Conservation (phyloP, 2,888 invertebrate genomes). For the Agrotis ipsilon region DNA sequence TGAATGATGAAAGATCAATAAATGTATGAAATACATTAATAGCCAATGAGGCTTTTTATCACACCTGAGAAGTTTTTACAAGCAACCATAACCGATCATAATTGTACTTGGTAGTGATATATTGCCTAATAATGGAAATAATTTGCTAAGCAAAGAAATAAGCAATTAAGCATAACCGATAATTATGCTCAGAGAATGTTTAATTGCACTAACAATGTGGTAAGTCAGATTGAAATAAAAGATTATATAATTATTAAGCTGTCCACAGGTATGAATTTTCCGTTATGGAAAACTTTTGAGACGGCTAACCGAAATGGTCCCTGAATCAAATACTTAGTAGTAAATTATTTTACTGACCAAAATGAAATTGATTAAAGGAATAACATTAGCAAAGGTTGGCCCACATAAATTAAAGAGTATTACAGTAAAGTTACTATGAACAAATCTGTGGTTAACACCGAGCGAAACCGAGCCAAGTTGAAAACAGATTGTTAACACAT, state of each 20-base stretch:
- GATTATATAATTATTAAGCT: constrained; percentile 2
- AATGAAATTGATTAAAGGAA: constrained; percentile 17
- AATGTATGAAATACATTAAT: constrained; percentile 69
- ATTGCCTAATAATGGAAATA: constrained; percentile 50
- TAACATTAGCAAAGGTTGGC: constrained; percentile 35
- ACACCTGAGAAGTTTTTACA: constrained; percentile 70
- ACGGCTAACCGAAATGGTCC: background rate
- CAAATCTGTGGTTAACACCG: constrained; percentile 53
- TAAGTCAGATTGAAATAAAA: background rate
- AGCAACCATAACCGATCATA: constrained; percentile 64
- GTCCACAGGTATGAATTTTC: background rate
- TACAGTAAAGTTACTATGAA: constrained; percentile 33
- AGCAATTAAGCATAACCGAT: constrained; percentile 17
- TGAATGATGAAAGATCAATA: constrained; percentile 75
- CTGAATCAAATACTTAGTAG: background rate
- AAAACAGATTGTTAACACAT: constrained; percentile 47
- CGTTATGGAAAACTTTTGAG: background rate
- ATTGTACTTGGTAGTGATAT: constrained; percentile 59
- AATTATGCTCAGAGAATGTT: constrained; percentile 13
- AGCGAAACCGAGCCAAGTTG: constrained; percentile 34
- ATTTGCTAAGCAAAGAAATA: constrained; percentile 22
- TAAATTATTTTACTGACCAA: background rate
- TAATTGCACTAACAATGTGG: constrained; percentile 6
- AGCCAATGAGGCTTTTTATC: constrained; percentile 73
- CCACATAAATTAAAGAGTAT: constrained; percentile 39